Percentiles rank a stretch among this genome's conserved stretches.
Conservation (phyloP, 2,113 vertebrate genomes). For the Phoxinus phoxinus region DNA sequence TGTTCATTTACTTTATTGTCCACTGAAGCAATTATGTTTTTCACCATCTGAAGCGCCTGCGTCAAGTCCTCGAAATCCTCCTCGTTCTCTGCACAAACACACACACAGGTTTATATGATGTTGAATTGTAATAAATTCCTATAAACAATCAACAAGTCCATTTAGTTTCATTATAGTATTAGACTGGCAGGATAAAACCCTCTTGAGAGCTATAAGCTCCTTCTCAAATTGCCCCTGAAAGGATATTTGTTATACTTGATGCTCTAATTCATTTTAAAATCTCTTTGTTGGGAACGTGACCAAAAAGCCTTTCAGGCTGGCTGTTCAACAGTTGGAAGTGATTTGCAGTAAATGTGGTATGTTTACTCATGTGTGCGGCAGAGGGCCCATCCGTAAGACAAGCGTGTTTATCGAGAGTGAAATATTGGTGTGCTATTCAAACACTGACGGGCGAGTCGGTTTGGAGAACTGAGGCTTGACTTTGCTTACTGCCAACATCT, state of each 20-base stretch:
- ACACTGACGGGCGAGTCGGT: background rate
- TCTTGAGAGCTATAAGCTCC: slow-evolving; percentile 12
- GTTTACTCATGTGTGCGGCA: slow-evolving; percentile 47
- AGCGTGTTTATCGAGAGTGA: slow-evolving; percentile 34
- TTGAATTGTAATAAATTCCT: slow-evolving; percentile 19
- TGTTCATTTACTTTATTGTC: slow-evolving; percentile 93
- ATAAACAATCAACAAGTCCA: background rate
- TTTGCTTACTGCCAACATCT: background rate
- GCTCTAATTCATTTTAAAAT: slow-evolving; percentile 13
- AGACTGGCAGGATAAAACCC: background rate
- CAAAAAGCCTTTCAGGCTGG: slow-evolving; percentile 45
- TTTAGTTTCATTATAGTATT: background rate
- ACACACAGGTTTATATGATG: slow-evolving; percentile 14
- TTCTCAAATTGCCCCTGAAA: slow-evolving; percentile 11
- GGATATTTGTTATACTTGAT: background rate
- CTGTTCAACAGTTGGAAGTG: slow-evolving; percentile 35
- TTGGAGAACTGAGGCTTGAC: slow-evolving; percentile 2
- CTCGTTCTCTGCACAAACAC: slow-evolving; percentile 79
- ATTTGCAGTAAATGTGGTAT: background rate
- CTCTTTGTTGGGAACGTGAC: slow-evolving; percentile 33
- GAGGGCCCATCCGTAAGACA: background rate
- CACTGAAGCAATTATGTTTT: slow-evolving; percentile 87
- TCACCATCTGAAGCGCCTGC: slow-evolving; percentile 84
- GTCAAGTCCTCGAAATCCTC: slow-evolving; percentile 83
- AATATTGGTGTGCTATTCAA: background rate